phyloP scores from a whole-genome alignment of 2,888 invertebrate genomes.

The Drosophila algonquin region DNA sequence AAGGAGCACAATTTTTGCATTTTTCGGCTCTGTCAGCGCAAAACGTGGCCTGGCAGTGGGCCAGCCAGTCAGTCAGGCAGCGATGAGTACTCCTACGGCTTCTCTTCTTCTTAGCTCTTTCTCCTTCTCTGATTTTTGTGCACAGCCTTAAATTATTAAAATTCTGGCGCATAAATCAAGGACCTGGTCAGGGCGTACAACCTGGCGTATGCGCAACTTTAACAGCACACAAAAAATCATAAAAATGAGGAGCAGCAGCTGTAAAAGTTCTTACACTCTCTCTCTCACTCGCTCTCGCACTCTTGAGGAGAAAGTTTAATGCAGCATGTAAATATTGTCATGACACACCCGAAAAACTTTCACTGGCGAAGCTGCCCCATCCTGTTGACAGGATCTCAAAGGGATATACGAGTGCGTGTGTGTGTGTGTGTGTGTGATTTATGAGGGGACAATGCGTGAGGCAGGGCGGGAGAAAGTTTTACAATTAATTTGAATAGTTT shows the following conservation, averaged over 20 bases:
- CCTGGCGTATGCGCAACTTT: conserved; percentile 71
- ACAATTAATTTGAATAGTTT: conserved; percentile 72
- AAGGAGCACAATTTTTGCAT: conserved; percentile 65
- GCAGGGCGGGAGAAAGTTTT: conserved; percentile 57
- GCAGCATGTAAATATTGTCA: conserved; percentile 78
- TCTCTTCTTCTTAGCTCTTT: conserved; percentile 20
- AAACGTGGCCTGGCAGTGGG: conserved; percentile 67
- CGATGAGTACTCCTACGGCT: no score
- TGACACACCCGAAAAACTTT: conserved; percentile 74
- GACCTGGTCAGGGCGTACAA: conserved; percentile 59
- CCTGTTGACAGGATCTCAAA: conserved; percentile 64
- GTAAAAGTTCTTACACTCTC: conserved; percentile 56
- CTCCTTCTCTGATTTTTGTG: conserved; percentile 58
- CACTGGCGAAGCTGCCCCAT: conserved; percentile 46
- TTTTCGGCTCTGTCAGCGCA: conserved; percentile 77
- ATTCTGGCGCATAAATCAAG: conserved; percentile 71
- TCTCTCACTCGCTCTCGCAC: conserved; percentile 61
- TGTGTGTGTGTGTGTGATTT: conserved; percentile 51
- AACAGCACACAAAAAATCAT: conserved; percentile 36
- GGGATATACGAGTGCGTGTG: conserved; percentile 14
- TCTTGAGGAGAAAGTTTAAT: conserved; percentile 72
- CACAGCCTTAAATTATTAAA: conserved; percentile 71
- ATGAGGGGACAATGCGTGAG: conserved; percentile 59
- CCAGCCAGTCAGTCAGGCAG: conserved; percentile 34
- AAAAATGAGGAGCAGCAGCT: conserved; percentile 31